Conservation (phyloP, 1,140 invertebrate species). For the Drosophila rhopaloa region DNA sequence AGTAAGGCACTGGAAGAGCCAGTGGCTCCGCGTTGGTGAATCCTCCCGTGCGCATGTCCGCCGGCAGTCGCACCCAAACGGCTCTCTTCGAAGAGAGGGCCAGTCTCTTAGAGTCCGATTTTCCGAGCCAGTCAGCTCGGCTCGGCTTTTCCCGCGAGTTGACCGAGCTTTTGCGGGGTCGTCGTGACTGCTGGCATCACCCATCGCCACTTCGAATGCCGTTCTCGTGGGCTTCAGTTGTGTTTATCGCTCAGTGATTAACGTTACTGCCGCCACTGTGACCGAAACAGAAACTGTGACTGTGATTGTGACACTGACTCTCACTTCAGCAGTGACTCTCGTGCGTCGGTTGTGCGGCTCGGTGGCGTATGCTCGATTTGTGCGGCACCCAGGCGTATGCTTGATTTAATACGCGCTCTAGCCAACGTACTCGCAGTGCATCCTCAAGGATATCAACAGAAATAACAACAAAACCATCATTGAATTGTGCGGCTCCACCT, state of each 20-base stretch:
- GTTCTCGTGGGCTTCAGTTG: conserved; percentile 77
- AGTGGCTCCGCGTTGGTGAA: conserved; percentile 50
- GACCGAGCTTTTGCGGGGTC: conserved; percentile 15
- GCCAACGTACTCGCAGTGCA: conserved; percentile 10
- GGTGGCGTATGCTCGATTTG: conserved; percentile 44
- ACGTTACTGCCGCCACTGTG: conserved; percentile 5
- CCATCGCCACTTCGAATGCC: conserved; percentile 68
- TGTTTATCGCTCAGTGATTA: conserved; percentile 32
- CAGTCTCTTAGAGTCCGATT: conserved; percentile 8
- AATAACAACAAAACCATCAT: conserved; percentile 32
- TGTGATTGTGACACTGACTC: conserved; percentile 20
- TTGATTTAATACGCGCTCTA: conserved; percentile 25
- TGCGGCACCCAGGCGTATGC: conserved; percentile 28
- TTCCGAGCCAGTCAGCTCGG: neutral
- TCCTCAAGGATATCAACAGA: conserved; percentile 17
- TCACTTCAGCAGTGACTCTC: conserved; percentile 20
- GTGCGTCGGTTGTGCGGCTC: conserved; percentile 25
- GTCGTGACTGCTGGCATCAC: conserved; percentile 28
- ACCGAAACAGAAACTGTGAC: conserved; percentile 11
- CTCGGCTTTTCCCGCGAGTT: conserved; percentile 26
- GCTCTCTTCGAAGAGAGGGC: conserved; percentile 29
- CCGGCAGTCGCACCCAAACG: conserved; percentile 60
- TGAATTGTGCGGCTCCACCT: conserved; percentile 33
- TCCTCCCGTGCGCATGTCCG: conserved; percentile 38
- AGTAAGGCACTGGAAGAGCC: conserved; percentile 47